Percentiles rank a stretch among this genome's conserved stretches.
These are phyloP conservation scores for Drosophila kurseongensis DNA, from an alignment of 1,140 invertebrate species.

Conservation along the genomic window DNA sequence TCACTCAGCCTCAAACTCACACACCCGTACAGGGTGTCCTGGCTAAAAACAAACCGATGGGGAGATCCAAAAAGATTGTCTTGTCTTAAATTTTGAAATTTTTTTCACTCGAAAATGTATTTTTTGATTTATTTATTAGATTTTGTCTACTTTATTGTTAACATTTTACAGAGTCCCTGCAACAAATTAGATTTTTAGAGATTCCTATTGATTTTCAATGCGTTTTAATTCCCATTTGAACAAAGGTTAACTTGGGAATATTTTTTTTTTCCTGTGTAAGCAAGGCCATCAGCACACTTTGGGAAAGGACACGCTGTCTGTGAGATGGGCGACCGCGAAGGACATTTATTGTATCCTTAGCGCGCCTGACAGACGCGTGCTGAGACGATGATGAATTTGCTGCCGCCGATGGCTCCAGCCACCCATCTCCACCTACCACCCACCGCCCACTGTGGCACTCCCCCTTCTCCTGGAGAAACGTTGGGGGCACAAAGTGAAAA, in stretches of 20 bases:
- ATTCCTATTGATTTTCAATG: too few relatives aligned
- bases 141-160: too few relatives aligned
- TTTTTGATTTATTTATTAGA: too few relatives aligned
- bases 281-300: conserved; percentile 29
- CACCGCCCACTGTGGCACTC: not conserved
- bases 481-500: conserved; percentile 63
- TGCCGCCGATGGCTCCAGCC: conserved; percentile 34
- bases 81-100: too few relatives aligned
- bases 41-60: not conserved
- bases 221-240: too few relatives aligned
- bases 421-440: not conserved
- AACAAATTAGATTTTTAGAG: too few relatives aligned
- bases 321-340: conserved; percentile 62
- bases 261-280: not conserved
- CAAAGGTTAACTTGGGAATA: too few relatives aligned
- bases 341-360: conserved; percentile 83
- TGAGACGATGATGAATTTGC: conserved; percentile 82
- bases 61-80: not conserved
- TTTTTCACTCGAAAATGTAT: too few relatives aligned
- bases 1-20: conserved; percentile 54
- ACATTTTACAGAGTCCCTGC: too few relatives aligned
- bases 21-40: conserved; percentile 41
- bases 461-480: not conserved
- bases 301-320: conserved; percentile 34
- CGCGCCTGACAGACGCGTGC: conserved; percentile 76